phyloP scores from a whole-genome alignment of 2,797 vertebrate genomes.

The Halcyon leucocephala region DNA sequence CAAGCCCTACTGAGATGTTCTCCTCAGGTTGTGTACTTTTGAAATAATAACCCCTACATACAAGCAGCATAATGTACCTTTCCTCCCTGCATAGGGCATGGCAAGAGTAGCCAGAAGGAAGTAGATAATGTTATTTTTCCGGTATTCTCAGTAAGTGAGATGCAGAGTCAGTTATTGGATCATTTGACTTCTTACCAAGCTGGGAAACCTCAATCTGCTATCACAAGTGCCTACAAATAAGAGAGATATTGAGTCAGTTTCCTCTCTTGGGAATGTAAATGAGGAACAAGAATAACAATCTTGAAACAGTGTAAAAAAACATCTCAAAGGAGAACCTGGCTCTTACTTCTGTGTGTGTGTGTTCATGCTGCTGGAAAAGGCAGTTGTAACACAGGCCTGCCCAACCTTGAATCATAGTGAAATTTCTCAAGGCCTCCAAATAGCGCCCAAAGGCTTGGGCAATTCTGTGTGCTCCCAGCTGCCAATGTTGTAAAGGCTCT shows the following conservation, averaged over 20 bases:
- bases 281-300: neutral
- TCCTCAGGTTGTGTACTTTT: neutral
- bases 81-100: neutral
- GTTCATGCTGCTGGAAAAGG: neutral
- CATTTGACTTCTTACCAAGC: conserved; percentile 36
- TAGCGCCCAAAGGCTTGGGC: neutral
- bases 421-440: conserved; percentile 6
- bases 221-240: conserved; percentile 48
- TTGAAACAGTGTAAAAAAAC: conserved; percentile 25
- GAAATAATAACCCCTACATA: neutral
- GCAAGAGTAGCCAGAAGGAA: neutral
- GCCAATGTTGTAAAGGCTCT: neutral
- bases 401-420: neutral
- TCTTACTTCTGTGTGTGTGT: neutral
- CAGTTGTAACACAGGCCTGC: neutral
- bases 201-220: conserved; percentile 49
- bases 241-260: conserved; percentile 9
- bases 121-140: conserved; percentile 23
- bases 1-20: neutral
- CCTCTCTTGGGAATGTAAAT: conserved; percentile 35
- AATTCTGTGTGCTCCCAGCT: neutral
- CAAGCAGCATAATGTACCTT: neutral
- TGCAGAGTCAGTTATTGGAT: conserved; percentile 30
- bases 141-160: neutral
- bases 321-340: conserved; percentile 6